Evolutionary conservation across 1,140 invertebrate genomes (phyloP), one percentile per base, ranked within the genome.

Genomic region (Trichonephila inaurata): DNA sequence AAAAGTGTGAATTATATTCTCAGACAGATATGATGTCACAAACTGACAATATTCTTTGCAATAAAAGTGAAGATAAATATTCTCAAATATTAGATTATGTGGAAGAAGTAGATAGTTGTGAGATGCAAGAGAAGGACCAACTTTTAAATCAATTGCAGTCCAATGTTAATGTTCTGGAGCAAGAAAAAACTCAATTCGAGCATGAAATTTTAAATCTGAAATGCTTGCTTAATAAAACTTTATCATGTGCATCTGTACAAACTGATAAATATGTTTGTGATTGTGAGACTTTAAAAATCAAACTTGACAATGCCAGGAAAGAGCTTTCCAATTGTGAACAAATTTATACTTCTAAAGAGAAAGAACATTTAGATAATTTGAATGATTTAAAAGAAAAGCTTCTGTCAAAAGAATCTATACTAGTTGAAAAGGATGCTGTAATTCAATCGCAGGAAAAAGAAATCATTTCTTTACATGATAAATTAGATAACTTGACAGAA

Each of bases 221-320:
- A 19, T 82, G 69, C 51, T 61, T 44, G 18, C 14, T 81, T 14
- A 61, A 92, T 58, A 61, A 88, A 89, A 62, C n/a, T 16, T 72
- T 16, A 24, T 16, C 19, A 6, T 61, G 66, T 81, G 69, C 58
- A 6, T 61, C 5, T 6, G 62, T 66, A 33, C 85, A 93, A 82
- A 93, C 92, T 19, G 69, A 89, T 66, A 16, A 86, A 44, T 91
- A 58, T 51, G 21, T 62, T 82, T 60, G 77, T 82, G 40, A 82
- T 33, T 92, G 33, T 72, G n/a, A 93, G 14, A 58, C 83, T n/a
- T 81, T 93, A 88, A 61, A 88, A 58, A 18, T 21, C 21, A 88
- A 85, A 33, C 51, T 94, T 69, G 51, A 72, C 24, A 8, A 14
- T 72, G 28, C 64, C 81, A 93, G n/a, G 62, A 40, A 60, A 81